Percentiles rank a stretch among this genome's conserved stretches.
Evolutionary conservation across 2,797 vertebrate species (phyloP).

Genomic region (Acanthopagrus latus): DNA sequence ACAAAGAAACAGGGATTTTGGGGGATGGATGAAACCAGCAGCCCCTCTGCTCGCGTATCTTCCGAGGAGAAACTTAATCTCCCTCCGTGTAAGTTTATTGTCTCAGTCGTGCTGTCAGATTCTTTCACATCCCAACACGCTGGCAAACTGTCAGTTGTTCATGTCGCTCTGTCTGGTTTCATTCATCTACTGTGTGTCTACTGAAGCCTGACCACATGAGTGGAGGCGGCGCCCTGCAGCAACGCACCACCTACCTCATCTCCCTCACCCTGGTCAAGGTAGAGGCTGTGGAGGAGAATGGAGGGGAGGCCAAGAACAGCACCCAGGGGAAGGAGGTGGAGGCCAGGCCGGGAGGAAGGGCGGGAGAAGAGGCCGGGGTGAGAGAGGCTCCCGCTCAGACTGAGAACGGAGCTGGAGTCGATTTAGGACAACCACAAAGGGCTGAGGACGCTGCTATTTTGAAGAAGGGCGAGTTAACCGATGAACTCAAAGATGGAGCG

Average conservation of each 20-base stretch:
- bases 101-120: conserved; percentile 41
- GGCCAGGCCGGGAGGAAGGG: conserved; percentile 33
- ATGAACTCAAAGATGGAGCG: conserved; percentile 62
- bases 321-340: conserved; percentile 70
- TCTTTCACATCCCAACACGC: conserved; percentile 43
- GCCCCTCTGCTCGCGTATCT: conserved; percentile 61
- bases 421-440: conserved; percentile 37
- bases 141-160: conserved; percentile 46
- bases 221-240: conserved; percentile 91
- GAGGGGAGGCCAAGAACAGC: conserved; percentile 75
- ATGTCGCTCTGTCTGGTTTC: conserved; percentile 62
- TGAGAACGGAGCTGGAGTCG: conserved; percentile 58
- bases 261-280: conserved; percentile 97
- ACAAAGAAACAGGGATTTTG: conserved; percentile 47
- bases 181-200: conserved; percentile 73
- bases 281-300: conserved; percentile 90
- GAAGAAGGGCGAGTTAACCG: conserved; percentile 48
- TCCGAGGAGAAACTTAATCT: conserved; percentile 71
- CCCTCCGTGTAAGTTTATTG: conserved; percentile 52
- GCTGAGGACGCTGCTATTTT: conserved; percentile 56
- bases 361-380: conserved; percentile 24
- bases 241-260: conserved; percentile 98
- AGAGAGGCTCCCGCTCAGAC: conserved; percentile 34
- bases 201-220: conserved; percentile 91
- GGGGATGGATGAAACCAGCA: conserved; percentile 71